These are phyloP conservation scores for Agriotes lineatus DNA, from an alignment of 2,888 invertebrate genomes.

Conservation along the genomic window DNA sequence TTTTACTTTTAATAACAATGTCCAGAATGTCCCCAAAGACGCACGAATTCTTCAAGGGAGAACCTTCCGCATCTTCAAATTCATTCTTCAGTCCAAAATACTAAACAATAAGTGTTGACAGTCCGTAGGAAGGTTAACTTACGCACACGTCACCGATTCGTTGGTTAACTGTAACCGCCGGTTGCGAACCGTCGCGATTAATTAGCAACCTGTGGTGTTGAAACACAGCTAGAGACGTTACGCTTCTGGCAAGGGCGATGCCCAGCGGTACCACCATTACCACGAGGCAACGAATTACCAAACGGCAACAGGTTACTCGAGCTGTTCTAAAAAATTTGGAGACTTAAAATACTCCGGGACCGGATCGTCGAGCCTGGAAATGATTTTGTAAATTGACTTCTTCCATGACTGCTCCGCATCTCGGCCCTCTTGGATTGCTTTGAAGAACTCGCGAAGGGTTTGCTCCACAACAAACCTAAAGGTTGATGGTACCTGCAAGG, in stretches of 20 bases:
- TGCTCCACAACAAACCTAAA: slow-evolving; percentile 98
- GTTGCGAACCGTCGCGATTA: slow-evolving; percentile 42
- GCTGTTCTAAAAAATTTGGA: slow-evolving; percentile 98
- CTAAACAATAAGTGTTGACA: slow-evolving; percentile 62
- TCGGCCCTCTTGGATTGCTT: slow-evolving; percentile 95
- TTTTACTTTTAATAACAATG: slow-evolving; percentile 49
- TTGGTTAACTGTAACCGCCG: slow-evolving; percentile 49
- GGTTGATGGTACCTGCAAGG: slow-evolving; percentile 90
- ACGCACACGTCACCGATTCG: slow-evolving; percentile 64
- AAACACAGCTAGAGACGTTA: slow-evolving; percentile 40
- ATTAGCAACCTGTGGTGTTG: slow-evolving; percentile 41
- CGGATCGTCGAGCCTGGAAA: slow-evolving; percentile 98
- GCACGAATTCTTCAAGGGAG: slow-evolving; percentile 51
- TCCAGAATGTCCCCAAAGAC: slow-evolving; percentile 58
- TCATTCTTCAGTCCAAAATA: slow-evolving; percentile 54
- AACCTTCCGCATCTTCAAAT: slow-evolving; percentile 58
- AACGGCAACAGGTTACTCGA: slow-evolving; percentile 78
- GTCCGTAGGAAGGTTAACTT: slow-evolving; percentile 53
- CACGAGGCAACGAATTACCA: slow-evolving; percentile 53
- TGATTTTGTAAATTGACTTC: slow-evolving; percentile 99
- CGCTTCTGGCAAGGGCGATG: slow-evolving; percentile 35
- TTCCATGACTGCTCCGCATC: slow-evolving; percentile 99
- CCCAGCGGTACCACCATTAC: slow-evolving; percentile 27
- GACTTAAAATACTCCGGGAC: slow-evolving; percentile 99
- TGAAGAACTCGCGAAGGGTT: slow-evolving; percentile 98